These are phyloP conservation scores for Eublepharis macularius DNA, from an alignment of 2,113 vertebrate genomes.

Conservation along the genomic window DNA sequence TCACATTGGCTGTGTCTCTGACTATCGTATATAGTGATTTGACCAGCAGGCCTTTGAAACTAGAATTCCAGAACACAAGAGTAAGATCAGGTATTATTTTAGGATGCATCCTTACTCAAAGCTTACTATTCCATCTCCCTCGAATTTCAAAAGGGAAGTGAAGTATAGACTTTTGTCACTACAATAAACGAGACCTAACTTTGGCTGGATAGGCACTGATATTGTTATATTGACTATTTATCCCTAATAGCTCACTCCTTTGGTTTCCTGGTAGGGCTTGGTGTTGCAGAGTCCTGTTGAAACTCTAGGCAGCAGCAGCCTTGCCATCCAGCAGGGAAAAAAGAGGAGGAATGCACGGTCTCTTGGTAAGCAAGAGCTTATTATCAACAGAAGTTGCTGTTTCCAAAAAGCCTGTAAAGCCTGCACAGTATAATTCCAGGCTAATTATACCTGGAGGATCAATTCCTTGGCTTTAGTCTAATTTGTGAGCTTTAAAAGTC, in stretches of 20 bases:
- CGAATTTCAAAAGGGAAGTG: neutral
- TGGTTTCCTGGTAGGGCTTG: neutral
- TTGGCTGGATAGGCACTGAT: neutral
- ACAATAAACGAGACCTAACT: neutral
- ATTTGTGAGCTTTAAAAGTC: constrained; percentile 9
- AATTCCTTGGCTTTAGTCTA: constrained; percentile 12
- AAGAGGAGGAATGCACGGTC: neutral
- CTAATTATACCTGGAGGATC: constrained; percentile 22
- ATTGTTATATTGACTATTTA: neutral
- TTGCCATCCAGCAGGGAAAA: neutral
- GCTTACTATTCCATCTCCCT: no score
- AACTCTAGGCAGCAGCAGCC: neutral
- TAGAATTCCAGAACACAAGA: neutral
- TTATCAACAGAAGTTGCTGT: neutral
- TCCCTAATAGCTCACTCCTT: neutral
- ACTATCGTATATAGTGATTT: neutral
- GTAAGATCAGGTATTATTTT: neutral
- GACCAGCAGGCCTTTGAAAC: neutral
- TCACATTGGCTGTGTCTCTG: no score
- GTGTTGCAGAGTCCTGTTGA: neutral
- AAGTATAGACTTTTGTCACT: neutral
- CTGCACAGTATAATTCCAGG: neutral
- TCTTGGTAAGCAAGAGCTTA: neutral
- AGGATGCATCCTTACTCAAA: no score
- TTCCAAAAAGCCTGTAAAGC: neutral